Evolutionary conservation across 2,797 vertebrate genomes (phyloP), one percentile per base, ranked within the genome.

Genomic region (Eulemur mongoz): DNA sequence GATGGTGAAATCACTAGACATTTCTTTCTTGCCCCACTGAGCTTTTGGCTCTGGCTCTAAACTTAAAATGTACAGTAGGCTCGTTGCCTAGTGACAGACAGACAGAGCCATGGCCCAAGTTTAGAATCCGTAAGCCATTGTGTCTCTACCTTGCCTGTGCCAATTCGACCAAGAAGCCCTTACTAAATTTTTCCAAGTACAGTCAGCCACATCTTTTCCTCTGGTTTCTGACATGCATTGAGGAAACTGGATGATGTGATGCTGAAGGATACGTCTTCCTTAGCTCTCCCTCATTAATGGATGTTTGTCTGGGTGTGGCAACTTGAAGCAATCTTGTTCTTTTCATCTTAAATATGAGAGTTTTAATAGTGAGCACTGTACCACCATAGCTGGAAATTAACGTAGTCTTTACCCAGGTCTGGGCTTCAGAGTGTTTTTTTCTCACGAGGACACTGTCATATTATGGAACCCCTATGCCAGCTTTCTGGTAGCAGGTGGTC

Each of bases 251-350:
- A 80, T 25, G 72, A 43, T 52, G 82, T 18, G 12, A 54, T 59
- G 18, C 76, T 20, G 27, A 81, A 73, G 23, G 70, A 94, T 50
- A n/a, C 54, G 25, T 76, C 72, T 13, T 87, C 25, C 57, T 91
- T 87, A 32, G 4, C 52, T 84, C 15, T 35, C 48, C 32, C 5
- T 18, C 0, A 4, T 76, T 43, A 93, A 9, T 32, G 9, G 85
- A 14, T 92, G 22, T 79, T 94, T 89, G 81, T 32, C 70, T 81
- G 54, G 40, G 54, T 79, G 32, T 91, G 59, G 86, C n/a, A 91
- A 27, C 45, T 45, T 22, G 70, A 93, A 72, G 61, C 79, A 72
- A 8, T n/a, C 40, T 72, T 93, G 6, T 43, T 93, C 14, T 59
- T 70, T 20, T 45, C 63, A 78, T 59, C 48, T 43, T n/a, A 92